Base-by-base conservation (phyloP, 2,113 vertebrate genomes). In the Neodon shergylaensis region DNA sequence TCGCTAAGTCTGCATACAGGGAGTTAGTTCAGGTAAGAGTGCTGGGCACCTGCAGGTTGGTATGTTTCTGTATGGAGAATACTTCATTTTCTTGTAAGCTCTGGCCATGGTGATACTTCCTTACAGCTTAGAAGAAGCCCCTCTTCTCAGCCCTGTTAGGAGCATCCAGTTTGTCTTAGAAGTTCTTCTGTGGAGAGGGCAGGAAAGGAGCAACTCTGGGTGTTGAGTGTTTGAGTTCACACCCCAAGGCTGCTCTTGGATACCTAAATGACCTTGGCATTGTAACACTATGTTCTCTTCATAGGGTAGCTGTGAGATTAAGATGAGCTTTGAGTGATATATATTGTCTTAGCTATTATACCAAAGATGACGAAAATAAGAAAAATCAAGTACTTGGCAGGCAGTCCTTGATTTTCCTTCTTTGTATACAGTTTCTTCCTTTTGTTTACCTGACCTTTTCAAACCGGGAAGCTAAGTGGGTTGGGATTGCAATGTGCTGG, bases 1-100 rank as follows among this genome's bases (percentile, higher is more conserved):
- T 99, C 97, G 99, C 99, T 0, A 99, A 99, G 96, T 99, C 99
- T n/a, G 99, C 99, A 0, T 99, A 99, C 98, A 99, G 99, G 87
- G 99, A 99, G 98, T 99, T 99, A 94, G 99, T 99, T 95, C 99
- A 99, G 99, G 99, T 99, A 98, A 97, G 97, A 6, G 21, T 83
- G 52, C 81, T 4, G 72, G 21, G 28, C 73, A 70, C 26, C 44
- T 9, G 26, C 39, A 52, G 16, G 24, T 95, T 68, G 47, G n/a
- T 89, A 95, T 58, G 82, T 73, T 88, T 72, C 52, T 88, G 22
- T 28, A 16, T 58, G 61, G 90, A 82, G 52, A n/a, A 26, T 68
- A 24, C 26, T 92, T 52, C 52, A 19, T 87, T 83, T 58, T 79
- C 49, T 42, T 87, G 49, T 78, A 39, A 63, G 3, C 73, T 28